Percentiles rank a stretch among this genome's conserved stretches.
These are phyloP conservation scores for Ommatoiulus sabulosus DNA, from an alignment of 2,888 invertebrate genomes.

Conservation along the genomic window DNA sequence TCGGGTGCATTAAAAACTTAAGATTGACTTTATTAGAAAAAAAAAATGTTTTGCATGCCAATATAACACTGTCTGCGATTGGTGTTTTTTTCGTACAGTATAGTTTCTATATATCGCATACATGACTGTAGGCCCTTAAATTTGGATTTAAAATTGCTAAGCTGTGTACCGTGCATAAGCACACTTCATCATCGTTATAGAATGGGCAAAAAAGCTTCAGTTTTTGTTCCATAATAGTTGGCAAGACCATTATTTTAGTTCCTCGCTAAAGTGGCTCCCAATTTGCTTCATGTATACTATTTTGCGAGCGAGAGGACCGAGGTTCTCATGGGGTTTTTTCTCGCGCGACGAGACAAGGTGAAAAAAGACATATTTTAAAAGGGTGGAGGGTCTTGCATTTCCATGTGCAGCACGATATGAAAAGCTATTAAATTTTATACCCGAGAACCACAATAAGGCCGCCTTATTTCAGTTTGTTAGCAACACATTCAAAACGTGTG, in stretches of 20 bases:
- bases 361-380: conserved; percentile 38
- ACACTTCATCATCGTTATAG: conserved; percentile 35
- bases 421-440: conserved; percentile 40
- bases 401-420: conserved; percentile 20
- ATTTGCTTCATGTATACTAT: background rate
- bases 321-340: background rate
- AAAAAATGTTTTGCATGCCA: background rate
- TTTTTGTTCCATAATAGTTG: conserved; percentile 4
- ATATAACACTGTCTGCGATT: background rate
- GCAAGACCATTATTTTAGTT: conserved; percentile 19
- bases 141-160: conserved; percentile 42
- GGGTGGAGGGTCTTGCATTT: conserved; percentile 10
- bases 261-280: conserved; percentile 32
- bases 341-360: background rate
- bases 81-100: background rate
- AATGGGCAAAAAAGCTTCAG: background rate
- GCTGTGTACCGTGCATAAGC: conserved; percentile 20
- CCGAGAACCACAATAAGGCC: conserved; percentile 6
- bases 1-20: conserved; percentile 12
- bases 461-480: conserved; percentile 28
- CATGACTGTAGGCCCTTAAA: conserved; percentile 40
- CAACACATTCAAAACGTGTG: conserved; percentile 37
- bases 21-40: conserved; percentile 15
- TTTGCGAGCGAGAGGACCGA: conserved; percentile 17
- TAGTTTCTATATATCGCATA: background rate